A percentile compares a stretch with the other conserved stretches of the same genome.
Evolutionary conservation across 2,888 invertebrate genomes (phyloP).

Genomic region (Diarsia rubi): DNA sequence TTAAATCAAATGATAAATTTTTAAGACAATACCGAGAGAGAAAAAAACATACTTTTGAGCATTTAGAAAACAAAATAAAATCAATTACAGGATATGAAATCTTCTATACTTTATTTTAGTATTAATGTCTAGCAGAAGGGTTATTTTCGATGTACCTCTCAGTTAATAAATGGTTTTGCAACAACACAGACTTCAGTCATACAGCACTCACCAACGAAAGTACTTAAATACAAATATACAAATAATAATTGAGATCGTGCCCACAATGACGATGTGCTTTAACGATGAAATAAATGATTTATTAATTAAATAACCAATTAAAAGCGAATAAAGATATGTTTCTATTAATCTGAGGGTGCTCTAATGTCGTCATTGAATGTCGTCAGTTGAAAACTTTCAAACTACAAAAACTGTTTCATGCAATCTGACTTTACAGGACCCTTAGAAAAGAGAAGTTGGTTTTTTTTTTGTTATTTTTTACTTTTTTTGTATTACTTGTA

Average conservation of each 20-base stretch:
- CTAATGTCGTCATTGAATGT: conserved; percentile 39
- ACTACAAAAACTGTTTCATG: conserved; percentile 32
- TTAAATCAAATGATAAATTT: conserved; percentile 17
- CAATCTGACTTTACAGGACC: conserved; percentile 40
- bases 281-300: conserved; percentile 58
- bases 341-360: conserved; percentile 47
- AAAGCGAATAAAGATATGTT: conserved; percentile 59
- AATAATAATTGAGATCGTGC: conserved; percentile 88
- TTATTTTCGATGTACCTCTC: conserved; percentile 39
- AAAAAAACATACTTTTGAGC: conserved; percentile 38
- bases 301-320: conserved; percentile 64
- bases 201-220: conserved; percentile 71
- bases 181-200: conserved; percentile 68
- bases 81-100: conserved; percentile 17
- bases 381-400: conserved; percentile 9
- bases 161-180: conserved; percentile 46
- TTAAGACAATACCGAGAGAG: conserved; percentile 32
- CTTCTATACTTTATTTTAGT: conserved; percentile 14
- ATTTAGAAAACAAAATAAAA: conserved; percentile 21
- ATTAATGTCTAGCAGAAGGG: conserved; percentile 27
- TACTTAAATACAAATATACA: conserved; percentile 81
- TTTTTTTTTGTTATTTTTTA: conserved; percentile 63
- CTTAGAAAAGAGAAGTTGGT: conserved; percentile 45
- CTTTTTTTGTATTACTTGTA: conserved; percentile 65
- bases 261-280: conserved; percentile 80